Conservation (phyloP, 2,113 vertebrate species). For the Hylia prasina region DNA sequence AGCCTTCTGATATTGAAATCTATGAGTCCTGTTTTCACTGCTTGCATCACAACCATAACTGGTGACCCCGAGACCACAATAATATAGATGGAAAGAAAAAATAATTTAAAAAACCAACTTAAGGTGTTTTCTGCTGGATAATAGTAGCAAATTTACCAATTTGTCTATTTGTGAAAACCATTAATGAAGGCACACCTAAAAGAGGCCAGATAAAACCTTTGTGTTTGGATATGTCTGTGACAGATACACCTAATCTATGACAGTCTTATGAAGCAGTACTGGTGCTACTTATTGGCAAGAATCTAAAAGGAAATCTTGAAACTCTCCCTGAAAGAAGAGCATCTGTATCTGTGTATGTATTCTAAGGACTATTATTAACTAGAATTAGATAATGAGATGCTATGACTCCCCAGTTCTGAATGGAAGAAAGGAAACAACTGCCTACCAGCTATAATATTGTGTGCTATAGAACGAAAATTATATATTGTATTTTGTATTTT, state of each 20-base stretch:
- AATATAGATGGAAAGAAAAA: background rate
- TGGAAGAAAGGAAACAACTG: constrained; percentile 13
- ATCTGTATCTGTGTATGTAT: background rate
- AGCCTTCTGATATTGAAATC: no score
- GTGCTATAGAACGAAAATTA: constrained; percentile 1
- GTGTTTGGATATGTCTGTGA: background rate
- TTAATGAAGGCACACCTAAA: background rate
- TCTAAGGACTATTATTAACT: background rate
- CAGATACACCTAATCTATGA: background rate
- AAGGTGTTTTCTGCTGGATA: background rate
- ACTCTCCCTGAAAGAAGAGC: background rate
- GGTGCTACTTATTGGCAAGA: background rate
- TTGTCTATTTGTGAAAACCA: background rate
- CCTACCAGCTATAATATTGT: background rate
- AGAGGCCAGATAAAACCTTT: background rate
- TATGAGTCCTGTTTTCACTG: no score
- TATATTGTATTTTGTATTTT: background rate
- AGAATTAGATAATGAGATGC: background rate
- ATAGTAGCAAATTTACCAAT: background rate
- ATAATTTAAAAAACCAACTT: background rate
- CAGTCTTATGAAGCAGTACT: background rate
- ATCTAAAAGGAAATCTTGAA: background rate
- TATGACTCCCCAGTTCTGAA: background rate
- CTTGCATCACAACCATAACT: no score
- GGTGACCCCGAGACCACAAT: no score